Evolutionary conservation across 2,113 vertebrate genomes (phyloP).

Genomic region (Megalops atlanticus): DNA sequence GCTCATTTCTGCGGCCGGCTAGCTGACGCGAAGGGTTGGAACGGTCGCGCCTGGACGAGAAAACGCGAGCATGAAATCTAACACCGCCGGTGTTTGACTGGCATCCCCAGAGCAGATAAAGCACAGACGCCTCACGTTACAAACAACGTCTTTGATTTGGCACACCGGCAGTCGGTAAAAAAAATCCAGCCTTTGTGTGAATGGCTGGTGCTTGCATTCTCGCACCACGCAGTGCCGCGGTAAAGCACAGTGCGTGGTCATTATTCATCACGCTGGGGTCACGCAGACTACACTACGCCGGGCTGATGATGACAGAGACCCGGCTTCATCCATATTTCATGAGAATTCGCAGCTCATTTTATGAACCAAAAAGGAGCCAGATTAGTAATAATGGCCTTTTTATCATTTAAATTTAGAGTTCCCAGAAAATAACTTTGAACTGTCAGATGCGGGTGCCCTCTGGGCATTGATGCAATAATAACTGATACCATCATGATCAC

Average conservation of each 20-base stretch:
- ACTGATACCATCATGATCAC: background rate
- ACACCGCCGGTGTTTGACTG: too few relatives aligned
- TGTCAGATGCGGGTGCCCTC: background rate
- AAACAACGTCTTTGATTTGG: too few relatives aligned
- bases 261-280: background rate
- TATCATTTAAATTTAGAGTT: conserved; percentile 5
- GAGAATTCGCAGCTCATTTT: background rate
- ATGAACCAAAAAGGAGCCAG: background rate
- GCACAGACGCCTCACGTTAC: too few relatives aligned
- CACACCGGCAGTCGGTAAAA: too few relatives aligned
- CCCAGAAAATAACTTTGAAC: background rate
- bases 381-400: background rate
- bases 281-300: background rate
- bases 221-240: background rate
- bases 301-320: background rate
- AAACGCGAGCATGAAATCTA: too few relatives aligned
- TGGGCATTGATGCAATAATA: background rate
- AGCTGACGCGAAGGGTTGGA: too few relatives aligned
- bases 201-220: background rate
- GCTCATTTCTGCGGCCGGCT: too few relatives aligned
- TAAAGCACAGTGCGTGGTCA: background rate
- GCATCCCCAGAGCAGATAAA: too few relatives aligned
- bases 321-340: background rate
- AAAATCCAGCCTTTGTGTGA: background rate
- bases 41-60: too few relatives aligned